Conservation (phyloP, 2,888 invertebrate species). For the Polydesmus complanatus region DNA sequence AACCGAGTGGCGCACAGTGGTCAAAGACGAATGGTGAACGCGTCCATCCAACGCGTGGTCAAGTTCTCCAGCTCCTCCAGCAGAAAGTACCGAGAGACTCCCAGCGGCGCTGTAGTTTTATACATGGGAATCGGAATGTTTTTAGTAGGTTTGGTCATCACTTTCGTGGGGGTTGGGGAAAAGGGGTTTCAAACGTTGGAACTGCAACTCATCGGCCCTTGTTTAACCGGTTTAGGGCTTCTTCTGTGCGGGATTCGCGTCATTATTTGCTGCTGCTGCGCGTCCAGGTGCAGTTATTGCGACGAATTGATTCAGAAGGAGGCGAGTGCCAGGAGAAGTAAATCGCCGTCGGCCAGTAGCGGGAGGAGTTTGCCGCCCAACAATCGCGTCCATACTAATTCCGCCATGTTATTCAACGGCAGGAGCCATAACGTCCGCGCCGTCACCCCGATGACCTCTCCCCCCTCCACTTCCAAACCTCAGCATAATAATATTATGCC, state of each 20-base stretch:
- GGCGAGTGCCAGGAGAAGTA: background rate
- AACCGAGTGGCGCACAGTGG: slow-evolving; percentile 49
- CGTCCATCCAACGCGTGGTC: background rate
- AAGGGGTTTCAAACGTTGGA: slow-evolving; percentile 55
- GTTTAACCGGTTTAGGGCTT: slow-evolving; percentile 61
- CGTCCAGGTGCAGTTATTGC: slow-evolving; percentile 7
- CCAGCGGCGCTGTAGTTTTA: slow-evolving; percentile 63
- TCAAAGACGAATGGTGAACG: background rate
- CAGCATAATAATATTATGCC: too few species aligned
- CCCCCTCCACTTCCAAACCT: background rate
- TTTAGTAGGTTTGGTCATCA: slow-evolving; percentile 69
- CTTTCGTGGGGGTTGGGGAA: slow-evolving; percentile 80
- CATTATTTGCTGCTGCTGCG: slow-evolving; percentile 46
- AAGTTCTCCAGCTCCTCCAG: too few species aligned
- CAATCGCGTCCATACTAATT: background rate
- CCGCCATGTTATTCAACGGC: background rate
- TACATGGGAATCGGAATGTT: slow-evolving; percentile 73
- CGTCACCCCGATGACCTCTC: background rate
- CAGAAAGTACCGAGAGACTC: slow-evolving; percentile 11
- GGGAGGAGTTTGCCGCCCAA: background rate
- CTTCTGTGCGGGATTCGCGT: slow-evolving; percentile 70
- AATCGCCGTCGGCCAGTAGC: background rate
- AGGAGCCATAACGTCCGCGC: background rate
- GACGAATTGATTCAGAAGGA: background rate
- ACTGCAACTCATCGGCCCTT: slow-evolving; percentile 70